phyloP scores from a whole-genome alignment of 2,888 invertebrate species.

The Tiliacea aurago region DNA sequence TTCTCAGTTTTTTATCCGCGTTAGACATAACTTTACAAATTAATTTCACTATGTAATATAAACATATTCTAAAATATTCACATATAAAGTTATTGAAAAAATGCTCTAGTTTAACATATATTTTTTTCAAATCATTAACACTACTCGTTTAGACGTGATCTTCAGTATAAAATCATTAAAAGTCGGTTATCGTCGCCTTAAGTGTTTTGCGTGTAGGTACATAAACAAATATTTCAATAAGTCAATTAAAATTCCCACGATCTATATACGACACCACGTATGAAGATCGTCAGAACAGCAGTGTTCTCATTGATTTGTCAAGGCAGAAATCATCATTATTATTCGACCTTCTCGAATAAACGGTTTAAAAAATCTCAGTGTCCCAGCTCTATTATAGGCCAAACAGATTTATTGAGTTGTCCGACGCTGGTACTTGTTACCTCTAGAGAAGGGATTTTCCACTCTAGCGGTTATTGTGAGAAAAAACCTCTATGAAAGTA shows the following conservation, averaged over 20 bases:
- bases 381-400: constrained; percentile 52
- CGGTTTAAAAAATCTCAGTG: constrained; percentile 6
- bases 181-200: too few relatives aligned
- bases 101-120: too few relatives aligned
- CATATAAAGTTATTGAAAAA: too few relatives aligned
- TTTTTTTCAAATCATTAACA: too few relatives aligned
- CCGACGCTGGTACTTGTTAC: constrained; percentile 63
- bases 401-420: constrained; percentile 71
- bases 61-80: too few relatives aligned
- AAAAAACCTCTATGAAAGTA: constrained; percentile 65
- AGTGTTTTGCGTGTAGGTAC: too few relatives aligned
- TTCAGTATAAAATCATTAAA: too few relatives aligned
- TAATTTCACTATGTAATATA: too few relatives aligned
- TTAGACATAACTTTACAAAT: too few relatives aligned
- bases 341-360: constrained; percentile 1
- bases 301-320: background rate
- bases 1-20: too few relatives aligned
- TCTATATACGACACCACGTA: background rate
- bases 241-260: background rate
- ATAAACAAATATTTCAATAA: too few relatives aligned
- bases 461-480: constrained; percentile 62
- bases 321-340: background rate
- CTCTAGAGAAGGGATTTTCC: constrained; percentile 64
- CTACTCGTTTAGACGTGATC: too few relatives aligned
- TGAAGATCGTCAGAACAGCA: background rate